A percentile compares a stretch with the other conserved stretches of the same genome.
Conservation (phyloP, 2,888 invertebrate genomes). For the Eristalis arbustorum region DNA sequence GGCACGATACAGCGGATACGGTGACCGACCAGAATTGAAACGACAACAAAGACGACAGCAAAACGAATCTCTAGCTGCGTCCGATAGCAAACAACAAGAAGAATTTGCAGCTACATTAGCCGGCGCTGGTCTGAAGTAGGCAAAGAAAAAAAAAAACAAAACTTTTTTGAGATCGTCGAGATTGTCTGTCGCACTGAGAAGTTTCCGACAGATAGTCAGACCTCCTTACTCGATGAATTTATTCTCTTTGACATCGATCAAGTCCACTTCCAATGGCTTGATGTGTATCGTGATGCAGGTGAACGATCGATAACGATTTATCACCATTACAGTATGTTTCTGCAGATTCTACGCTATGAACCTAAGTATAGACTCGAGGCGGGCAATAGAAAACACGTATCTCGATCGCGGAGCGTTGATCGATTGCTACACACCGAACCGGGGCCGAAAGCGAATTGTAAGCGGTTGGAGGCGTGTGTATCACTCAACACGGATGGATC, state of each 20-base stretch:
- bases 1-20: not conserved
- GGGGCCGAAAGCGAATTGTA: slow-evolving; percentile 7
- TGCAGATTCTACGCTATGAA: slow-evolving; percentile 1
- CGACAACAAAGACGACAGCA: not conserved
- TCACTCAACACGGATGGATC: slow-evolving; percentile 51
- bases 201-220: not conserved
- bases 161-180: slow-evolving; percentile 23
- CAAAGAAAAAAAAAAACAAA: not conserved
- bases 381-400: not conserved
- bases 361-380: slow-evolving; percentile 13
- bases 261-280: slow-evolving; percentile 47
- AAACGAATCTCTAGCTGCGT: not conserved
- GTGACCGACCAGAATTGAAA: not conserved
- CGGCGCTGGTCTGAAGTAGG: not conserved
- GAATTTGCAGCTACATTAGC: not conserved
- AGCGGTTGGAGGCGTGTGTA: slow-evolving; percentile 3
- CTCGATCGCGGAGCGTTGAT: not conserved
- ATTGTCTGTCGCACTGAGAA: not conserved
- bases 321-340: slow-evolving; percentile 65
- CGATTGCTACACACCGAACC: slow-evolving; percentile 9
- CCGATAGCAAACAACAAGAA: not conserved
- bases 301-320: slow-evolving; percentile 64
- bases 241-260: slow-evolving; percentile 60
- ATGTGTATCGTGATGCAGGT: slow-evolving; percentile 50
- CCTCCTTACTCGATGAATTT: slow-evolving; percentile 50